Evolutionary conservation across 2,888 invertebrate genomes (phyloP), one percentile per base, ranked within the genome.

Genomic region (Microplitis manilae): DNA sequence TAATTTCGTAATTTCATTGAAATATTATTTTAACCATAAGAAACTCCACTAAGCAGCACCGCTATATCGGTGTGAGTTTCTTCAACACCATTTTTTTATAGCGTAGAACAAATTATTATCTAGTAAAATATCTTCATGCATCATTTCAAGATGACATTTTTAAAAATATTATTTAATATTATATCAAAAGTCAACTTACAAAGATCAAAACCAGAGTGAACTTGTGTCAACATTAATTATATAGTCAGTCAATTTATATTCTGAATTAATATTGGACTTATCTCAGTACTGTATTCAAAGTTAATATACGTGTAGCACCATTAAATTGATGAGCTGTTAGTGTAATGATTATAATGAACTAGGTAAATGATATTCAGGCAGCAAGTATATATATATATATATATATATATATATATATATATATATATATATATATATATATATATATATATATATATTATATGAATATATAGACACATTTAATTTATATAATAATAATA

Each of bases 261-360:
- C 62, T 17, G 6, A 62, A 62, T 62, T 62, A 17, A 62, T 5
- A 62, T 62, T 68, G n/a, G 17, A 39, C 15, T 39, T 39, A 62
- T 15, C 39, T n/a, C 13, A 4, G 2, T 61, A 40, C 61, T 20
- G 62, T 20, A 50, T 70, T 70, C 40, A 20, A 41, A 41, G 6
- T 65, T 64, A 41, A 73, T 73, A 59, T 61, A 73, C 20, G 17
- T 30, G 38, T 6, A 17, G 20, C 13, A 17, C 40, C 41, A n/a
- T 40, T 40, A 64, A 64, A 73, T 73, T 73, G 50, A 50, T 50
- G 73, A 73, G 65, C 62, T 41, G 65, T 73, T 64, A 62, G 20
- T 13, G 64, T 73, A 73, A 73, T 73, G 65, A 73, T 73, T 73
- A 65, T 73, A 73, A 73, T 65, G 17, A 73, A 64, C 41, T 73